Conservation (phyloP, 2,113 vertebrate genomes). For the human (Homo sapiens) region DNA sequence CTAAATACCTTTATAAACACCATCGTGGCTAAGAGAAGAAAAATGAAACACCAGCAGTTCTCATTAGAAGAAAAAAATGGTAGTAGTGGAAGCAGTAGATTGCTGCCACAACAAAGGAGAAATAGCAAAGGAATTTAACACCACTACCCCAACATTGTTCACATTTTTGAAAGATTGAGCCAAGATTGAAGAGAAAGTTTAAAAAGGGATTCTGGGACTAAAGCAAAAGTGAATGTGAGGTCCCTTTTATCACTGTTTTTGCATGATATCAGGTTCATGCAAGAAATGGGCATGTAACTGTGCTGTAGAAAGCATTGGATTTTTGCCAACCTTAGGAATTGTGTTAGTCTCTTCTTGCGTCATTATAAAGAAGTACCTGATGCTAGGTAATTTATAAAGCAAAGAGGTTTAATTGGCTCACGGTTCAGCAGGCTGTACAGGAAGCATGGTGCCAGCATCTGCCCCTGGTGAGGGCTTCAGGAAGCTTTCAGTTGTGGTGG, state of each 20-base stretch:
- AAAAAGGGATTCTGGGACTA: neutral
- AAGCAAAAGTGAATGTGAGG: neutral
- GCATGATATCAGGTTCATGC: neutral
- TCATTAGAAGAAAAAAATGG: neutral
- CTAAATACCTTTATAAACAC: neutral
- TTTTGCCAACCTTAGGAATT: neutral
- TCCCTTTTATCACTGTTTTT: neutral
- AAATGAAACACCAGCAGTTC: neutral
- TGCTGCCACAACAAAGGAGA: neutral
- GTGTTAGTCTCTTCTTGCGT: too few relatives aligned
- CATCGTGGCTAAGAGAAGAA: neutral
- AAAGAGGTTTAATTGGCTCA: too few relatives aligned
- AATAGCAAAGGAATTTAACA: neutral
- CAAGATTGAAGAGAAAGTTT: constrained; percentile 7
- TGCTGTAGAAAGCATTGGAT: neutral
- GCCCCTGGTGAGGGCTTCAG: too few relatives aligned
- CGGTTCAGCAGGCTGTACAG: too few relatives aligned
- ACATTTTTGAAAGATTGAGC: neutral
- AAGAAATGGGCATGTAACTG: neutral
- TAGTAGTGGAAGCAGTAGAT: neutral
- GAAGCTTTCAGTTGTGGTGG: too few relatives aligned
- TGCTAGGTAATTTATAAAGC: too few relatives aligned
- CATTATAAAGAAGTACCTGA: too few relatives aligned
- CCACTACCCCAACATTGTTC: neutral
- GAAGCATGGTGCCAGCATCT: too few relatives aligned